Conservation (phyloP, 2,888 invertebrate genomes). For the Thyatira batis region DNA sequence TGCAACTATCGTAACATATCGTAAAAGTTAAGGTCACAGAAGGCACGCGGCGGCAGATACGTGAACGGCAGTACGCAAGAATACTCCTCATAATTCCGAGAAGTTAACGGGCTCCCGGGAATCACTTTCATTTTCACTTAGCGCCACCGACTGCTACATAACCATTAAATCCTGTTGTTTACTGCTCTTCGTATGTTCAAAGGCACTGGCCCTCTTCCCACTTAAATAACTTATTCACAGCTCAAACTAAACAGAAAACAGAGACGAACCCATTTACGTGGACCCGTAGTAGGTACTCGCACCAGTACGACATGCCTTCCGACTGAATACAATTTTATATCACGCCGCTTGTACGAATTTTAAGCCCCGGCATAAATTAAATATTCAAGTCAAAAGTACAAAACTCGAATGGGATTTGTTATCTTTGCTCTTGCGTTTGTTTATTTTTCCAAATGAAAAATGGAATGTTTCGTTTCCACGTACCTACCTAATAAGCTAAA, state of each 20-base stretch:
- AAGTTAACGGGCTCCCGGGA: slow-evolving; percentile 61
- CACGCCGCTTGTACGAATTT: slow-evolving; percentile 31
- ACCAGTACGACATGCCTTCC: slow-evolving; percentile 17
- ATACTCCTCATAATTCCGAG: slow-evolving; percentile 58
- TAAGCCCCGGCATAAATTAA: slow-evolving; percentile 45
- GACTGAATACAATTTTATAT: slow-evolving; percentile 50
- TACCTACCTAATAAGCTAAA: slow-evolving; percentile 17
- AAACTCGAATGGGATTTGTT: slow-evolving; percentile 41
- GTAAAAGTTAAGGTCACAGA: slow-evolving; percentile 43
- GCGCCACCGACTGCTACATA: slow-evolving; percentile 64
- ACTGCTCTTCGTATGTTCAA: slow-evolving; percentile 50
- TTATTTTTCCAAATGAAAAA: slow-evolving; percentile 35
- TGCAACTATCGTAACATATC: slow-evolving; percentile 52
- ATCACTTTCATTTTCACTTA: slow-evolving; percentile 76
- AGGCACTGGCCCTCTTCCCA: slow-evolving; percentile 38
- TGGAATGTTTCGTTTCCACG: slow-evolving; percentile 19
- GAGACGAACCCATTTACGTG: slow-evolving; percentile 36
- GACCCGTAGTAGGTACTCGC: no score
- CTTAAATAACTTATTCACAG: slow-evolving; percentile 65
- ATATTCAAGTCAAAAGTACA: slow-evolving; percentile 47
- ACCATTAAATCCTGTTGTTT: slow-evolving; percentile 71
- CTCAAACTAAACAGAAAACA: slow-evolving; percentile 60
- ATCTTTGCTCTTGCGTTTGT: slow-evolving; percentile 28
- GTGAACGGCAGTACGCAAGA: slow-evolving; percentile 48
- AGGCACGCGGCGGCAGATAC: slow-evolving; percentile 41